Percentiles rank a stretch among this genome's conserved stretches.
Evolutionary conservation across 2,113 vertebrate species (phyloP).

Genomic region (Menidia beryllina): DNA sequence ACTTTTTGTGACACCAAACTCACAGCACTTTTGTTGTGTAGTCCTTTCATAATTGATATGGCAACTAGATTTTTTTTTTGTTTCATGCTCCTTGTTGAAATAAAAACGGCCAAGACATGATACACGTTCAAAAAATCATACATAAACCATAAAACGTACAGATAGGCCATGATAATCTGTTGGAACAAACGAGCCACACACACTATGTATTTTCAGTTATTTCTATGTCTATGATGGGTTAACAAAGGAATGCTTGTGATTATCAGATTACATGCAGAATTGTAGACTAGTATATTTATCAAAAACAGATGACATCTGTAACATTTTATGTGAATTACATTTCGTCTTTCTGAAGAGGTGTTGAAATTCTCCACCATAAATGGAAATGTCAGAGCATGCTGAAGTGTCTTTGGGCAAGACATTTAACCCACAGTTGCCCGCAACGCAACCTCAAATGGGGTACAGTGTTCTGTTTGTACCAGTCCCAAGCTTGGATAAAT

Average conservation of each 20-base stretch:
- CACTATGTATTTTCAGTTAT: neutral
- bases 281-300: slow-evolving; percentile 13
- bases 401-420: too few relatives aligned
- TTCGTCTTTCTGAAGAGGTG: slow-evolving; percentile 5
- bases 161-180: neutral
- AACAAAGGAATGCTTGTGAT: slow-evolving; percentile 13
- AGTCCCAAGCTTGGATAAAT: too few relatives aligned
- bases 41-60: too few relatives aligned
- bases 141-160: too few relatives aligned
- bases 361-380: slow-evolving; percentile 24
- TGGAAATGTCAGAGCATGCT: slow-evolving; percentile 20
- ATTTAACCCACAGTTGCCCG: too few relatives aligned
- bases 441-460: too few relatives aligned
- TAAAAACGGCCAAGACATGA: neutral
- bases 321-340: slow-evolving; percentile 31
- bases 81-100: too few relatives aligned
- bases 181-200: neutral
- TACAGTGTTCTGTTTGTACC: too few relatives aligned
- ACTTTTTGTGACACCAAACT: too few relatives aligned
- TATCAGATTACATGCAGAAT: slow-evolving; percentile 26
- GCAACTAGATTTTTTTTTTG: too few relatives aligned
- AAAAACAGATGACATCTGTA: slow-evolving; percentile 20
- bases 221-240: slow-evolving; percentile 4
- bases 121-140: slow-evolving; percentile 1
- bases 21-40: too few relatives aligned